phyloP scores from a whole-genome alignment of 1,140 invertebrate species.

The Chironomus striatipennis region DNA sequence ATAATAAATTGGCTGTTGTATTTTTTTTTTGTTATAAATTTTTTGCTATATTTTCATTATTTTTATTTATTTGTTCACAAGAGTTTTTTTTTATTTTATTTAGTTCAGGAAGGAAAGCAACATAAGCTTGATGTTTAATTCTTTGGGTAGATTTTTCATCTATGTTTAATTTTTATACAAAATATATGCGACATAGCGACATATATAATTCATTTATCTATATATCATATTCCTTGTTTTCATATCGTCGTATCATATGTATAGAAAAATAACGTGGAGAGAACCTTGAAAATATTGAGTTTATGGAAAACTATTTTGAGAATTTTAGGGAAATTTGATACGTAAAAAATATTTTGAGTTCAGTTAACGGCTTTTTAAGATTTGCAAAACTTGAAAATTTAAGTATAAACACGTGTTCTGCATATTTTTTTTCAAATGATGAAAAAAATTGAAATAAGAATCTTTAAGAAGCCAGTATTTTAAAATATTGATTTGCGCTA shows the following conservation, averaged over 20 bases:
- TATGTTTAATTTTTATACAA: not conserved
- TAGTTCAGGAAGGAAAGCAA: not conserved
- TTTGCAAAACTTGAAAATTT: too few species aligned
- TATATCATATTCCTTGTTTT: not conserved
- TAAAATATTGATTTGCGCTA: too few species aligned
- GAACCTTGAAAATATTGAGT: not conserved
- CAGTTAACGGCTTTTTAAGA: too few species aligned
- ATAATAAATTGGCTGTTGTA: not conserved
- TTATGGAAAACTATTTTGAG: not conserved
- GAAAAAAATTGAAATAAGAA: too few species aligned
- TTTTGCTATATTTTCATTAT: constrained; percentile 7
- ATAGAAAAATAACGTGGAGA: not conserved
- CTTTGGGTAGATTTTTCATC: not conserved
- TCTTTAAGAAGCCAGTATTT: too few species aligned
- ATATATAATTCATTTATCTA: constrained; percentile 10
- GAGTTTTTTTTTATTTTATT: not conserved
- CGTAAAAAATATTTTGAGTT: not conserved
- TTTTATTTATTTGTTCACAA: not conserved
- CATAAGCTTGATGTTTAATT: not conserved
- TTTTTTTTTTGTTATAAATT: not conserved
- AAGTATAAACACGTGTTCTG: too few species aligned
- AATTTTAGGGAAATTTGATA: not conserved
- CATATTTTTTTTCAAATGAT: too few species aligned
- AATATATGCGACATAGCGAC: not conserved
- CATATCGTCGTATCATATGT: not conserved